Conservation (phyloP, 2,797 vertebrate species). For the Salmo trutta region DNA sequence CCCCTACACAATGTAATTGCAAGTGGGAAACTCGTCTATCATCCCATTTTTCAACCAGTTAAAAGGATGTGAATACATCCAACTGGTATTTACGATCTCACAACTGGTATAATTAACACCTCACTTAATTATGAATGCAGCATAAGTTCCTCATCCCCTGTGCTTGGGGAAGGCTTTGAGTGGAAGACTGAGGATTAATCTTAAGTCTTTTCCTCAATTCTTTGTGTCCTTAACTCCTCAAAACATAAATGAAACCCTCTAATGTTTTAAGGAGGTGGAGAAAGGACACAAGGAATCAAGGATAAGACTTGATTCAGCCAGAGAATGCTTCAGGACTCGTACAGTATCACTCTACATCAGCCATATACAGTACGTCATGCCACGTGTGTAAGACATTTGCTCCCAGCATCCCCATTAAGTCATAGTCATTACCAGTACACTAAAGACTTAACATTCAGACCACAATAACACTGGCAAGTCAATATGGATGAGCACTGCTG, state of each 20-base stretch:
- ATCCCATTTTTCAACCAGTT: background rate
- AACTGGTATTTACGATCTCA: too few relatives aligned
- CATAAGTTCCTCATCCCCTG: constrained; percentile 29
- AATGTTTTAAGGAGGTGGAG: background rate
- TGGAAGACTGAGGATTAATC: background rate
- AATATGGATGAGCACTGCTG: constrained; percentile 28
- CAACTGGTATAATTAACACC: too few relatives aligned
- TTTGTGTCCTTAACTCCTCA: background rate
- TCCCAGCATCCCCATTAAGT: too few relatives aligned
- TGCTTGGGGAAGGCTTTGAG: constrained; percentile 18
- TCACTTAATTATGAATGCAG: background rate
- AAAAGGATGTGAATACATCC: too few relatives aligned
- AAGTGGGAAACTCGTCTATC: background rate
- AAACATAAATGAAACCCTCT: background rate
- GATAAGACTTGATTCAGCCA: constrained; percentile 7
- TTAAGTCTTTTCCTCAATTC: background rate
- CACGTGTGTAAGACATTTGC: background rate
- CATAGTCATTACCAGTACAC: constrained; percentile 31
- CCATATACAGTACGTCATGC: constrained; percentile 40
- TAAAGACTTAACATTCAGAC: constrained; percentile 57
- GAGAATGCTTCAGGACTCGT: constrained; percentile 33
- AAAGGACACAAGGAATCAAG: background rate
- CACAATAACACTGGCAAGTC: constrained; percentile 48
- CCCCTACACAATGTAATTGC: too few relatives aligned
- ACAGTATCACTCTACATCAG: constrained; percentile 18